Percentiles rank a stretch among this genome's conserved stretches.
Evolutionary conservation across 2,113 vertebrate species (phyloP).

Genomic region (Genyomyrus donnyi): DNA sequence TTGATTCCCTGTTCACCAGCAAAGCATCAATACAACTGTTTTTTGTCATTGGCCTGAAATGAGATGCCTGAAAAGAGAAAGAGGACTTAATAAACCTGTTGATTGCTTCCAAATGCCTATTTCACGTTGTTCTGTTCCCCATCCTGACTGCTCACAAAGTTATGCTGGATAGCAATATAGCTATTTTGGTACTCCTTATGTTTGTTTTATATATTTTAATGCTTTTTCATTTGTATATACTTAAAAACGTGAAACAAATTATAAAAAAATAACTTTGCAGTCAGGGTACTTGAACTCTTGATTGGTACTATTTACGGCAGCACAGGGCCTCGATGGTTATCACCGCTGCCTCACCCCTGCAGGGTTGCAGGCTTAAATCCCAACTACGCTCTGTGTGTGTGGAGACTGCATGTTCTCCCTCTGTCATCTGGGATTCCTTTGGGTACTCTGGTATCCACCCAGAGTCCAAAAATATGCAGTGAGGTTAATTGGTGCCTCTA

Average conservation of each 20-base stretch:
- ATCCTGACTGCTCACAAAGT: neutral
- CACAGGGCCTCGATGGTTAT: neutral
- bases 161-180: neutral
- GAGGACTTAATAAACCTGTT: neutral
- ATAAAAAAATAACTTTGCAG: neutral
- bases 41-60: neutral
- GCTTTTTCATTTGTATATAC: neutral
- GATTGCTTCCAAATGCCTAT: neutral
- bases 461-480: neutral
- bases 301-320: neutral
- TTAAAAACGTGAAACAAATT: neutral
- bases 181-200: neutral
- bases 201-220: neutral
- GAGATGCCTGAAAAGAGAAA: neutral
- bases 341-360: neutral
- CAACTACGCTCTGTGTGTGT: neutral
- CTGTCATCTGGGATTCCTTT: neutral
- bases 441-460: neutral
- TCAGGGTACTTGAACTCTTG: neutral
- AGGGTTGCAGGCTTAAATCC: neutral
- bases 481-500: neutral
- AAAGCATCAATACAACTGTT: neutral
- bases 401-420: neutral
- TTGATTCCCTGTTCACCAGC: neutral
- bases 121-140: neutral